Percentiles rank a stretch among this genome's conserved stretches.
Conservation (phyloP, 2,113 vertebrate genomes). For the Himantopus leucocephalus region DNA sequence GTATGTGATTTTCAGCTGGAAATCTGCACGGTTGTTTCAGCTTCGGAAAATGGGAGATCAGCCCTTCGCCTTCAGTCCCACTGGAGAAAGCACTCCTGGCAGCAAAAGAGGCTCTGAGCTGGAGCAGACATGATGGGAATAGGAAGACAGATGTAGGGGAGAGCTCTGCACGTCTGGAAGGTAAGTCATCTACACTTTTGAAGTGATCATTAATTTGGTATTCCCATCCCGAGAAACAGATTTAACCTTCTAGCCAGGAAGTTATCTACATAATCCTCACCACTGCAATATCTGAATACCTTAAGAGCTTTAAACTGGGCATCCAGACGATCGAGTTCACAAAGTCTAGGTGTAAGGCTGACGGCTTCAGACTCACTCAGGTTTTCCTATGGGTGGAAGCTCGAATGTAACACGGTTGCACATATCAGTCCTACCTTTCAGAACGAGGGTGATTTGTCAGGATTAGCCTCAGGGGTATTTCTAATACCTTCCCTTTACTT, state of each 20-base stretch:
- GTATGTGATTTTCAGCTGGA: not conserved
- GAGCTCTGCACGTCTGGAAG: not conserved
- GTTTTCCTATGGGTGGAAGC: not conserved
- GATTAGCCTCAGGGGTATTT: slow-evolving; percentile 34
- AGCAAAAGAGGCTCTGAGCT: not conserved
- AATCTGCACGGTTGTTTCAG: not conserved
- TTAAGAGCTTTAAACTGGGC: not conserved
- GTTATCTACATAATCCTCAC: not conserved
- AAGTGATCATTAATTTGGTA: not conserved
- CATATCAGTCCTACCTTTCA: not conserved
- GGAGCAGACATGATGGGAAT: not conserved
- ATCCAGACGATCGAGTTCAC: not conserved
- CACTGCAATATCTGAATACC: not conserved
- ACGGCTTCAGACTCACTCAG: fast-evolving
- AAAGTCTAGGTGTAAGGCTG: not conserved
- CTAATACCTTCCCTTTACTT: slow-evolving; percentile 9
- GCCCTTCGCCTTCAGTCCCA: not conserved
- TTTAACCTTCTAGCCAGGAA: slow-evolving; percentile 11
- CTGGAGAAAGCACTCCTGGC: not conserved
- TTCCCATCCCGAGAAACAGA: not conserved
- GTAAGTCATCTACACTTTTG: not conserved
- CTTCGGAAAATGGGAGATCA: not conserved
- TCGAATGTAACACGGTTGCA: not conserved
- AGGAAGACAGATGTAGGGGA: not conserved
- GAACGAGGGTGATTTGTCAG: not conserved